Evolutionary conservation across 2,113 vertebrate species (phyloP).

Genomic region (Toxotes chatareus): DNA sequence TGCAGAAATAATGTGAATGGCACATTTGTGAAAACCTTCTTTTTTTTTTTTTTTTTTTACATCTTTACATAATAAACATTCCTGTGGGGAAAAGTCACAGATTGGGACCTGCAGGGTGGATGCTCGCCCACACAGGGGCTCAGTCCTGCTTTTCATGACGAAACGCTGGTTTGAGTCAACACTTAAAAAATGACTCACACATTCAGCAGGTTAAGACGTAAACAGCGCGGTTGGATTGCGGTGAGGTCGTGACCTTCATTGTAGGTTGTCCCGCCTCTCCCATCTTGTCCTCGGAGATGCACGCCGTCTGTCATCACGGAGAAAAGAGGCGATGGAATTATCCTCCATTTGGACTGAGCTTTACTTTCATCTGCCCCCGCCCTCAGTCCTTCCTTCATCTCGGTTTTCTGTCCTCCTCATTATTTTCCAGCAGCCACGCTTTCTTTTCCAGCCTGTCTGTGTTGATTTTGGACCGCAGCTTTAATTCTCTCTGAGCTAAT

Average conservation of each 20-base stretch:
- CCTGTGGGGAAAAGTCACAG: not conserved
- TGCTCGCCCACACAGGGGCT: constrained; percentile 39
- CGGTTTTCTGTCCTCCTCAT: not conserved
- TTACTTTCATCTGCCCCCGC: not conserved
- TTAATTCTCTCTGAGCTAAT: constrained; percentile 6
- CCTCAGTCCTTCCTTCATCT: not conserved
- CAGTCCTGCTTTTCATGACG: constrained; percentile 22
- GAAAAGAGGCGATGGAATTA: constrained; percentile 4
- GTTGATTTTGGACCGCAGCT: constrained; percentile 37
- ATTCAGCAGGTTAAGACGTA: constrained; percentile 17
- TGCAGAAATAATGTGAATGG: no score
- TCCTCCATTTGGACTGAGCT: not conserved
- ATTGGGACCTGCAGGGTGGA: constrained; percentile 30
- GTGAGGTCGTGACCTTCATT: constrained; percentile 3
- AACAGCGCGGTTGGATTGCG: not conserved
- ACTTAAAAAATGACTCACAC: constrained; percentile 27
- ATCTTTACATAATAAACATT: not conserved
- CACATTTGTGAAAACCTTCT: no score
- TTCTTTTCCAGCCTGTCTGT: constrained; percentile 2
- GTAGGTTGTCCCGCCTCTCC: not conserved
- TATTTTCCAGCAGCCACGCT: not conserved
- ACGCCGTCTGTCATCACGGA: not conserved
- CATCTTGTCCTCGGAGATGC: not conserved
- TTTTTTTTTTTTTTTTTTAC: no score
- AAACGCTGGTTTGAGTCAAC: constrained; percentile 30